Evolutionary conservation across 2,797 vertebrate species (phyloP), one percentile per base, ranked within the genome.

Genomic region (Syndactyla subalaris): DNA sequence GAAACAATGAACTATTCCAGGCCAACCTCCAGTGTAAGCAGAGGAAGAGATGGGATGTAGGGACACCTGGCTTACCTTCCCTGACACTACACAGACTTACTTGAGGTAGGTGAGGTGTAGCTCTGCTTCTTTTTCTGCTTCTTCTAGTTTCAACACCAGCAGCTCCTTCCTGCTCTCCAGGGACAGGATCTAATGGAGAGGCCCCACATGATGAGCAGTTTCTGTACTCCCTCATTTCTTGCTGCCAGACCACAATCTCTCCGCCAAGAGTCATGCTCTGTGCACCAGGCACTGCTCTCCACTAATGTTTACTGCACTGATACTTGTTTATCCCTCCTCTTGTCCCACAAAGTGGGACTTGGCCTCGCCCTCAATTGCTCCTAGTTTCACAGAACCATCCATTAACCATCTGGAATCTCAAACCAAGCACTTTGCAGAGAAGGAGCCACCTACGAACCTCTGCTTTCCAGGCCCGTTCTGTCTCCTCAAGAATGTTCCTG

Each of bases 51-150:
- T 0, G 12, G 45, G n/a, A 27, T 4, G 0, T 0, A 0, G 34
- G 32, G 34, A 46, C 30, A 8, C n/a, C 2, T 0, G 26, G 41
- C 43, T 6, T 16, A 34, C 45, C 26, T 46, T 59, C 12, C 30
- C 67, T 2, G 34, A 46, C 52, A 30, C 8, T 1, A 5, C 7
- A 6, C 7, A 6, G n/a, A 89, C 97, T 95, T 80, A 98, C 98
- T 98, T 98, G 96, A 98, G 97, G 93, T 98, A 98, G 95, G 98
- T 98, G 91, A 98, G 97, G 72, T 98, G 98, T 11, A 98, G 94
- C 82, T 98, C 98, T 24, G 98, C 98, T 95, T 98, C 98, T 57
- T 98, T 98, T n/a, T 98, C 98, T 15, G 98, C 98, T 91, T 98
- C 98, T 73, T 98, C 98, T 26, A 98, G 92, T 84, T 98, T 98